These are phyloP conservation scores for Pogonocichla stellata DNA, from an alignment of 2,113 vertebrate genomes.

Conservation along the genomic window DNA sequence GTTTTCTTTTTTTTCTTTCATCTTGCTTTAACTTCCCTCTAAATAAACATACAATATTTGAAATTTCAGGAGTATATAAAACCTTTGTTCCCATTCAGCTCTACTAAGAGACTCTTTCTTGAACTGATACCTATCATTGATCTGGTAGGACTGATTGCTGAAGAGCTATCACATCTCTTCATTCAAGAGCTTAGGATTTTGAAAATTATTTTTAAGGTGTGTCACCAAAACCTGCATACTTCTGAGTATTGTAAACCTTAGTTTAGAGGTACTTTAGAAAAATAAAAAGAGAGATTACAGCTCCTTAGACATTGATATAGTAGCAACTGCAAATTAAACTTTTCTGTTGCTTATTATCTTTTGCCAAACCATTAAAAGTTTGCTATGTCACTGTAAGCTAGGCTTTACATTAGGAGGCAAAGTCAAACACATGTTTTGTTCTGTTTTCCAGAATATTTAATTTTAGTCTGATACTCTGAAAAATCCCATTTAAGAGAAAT, in stretches of 20 bases:
- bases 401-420: not conserved
- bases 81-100: not conserved
- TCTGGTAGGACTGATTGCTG: not conserved
- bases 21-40: not conserved
- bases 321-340: not conserved
- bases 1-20: not conserved
- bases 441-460: not conserved
- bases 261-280: not conserved
- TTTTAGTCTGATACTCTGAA: not conserved
- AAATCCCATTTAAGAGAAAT: not conserved
- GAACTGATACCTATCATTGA: not conserved
- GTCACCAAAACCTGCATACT: not conserved
- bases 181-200: not conserved
- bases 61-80: not conserved
- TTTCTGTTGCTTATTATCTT: not conserved
- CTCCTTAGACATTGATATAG: not conserved
- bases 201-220: not conserved
- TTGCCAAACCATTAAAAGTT: not conserved
- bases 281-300: not conserved
- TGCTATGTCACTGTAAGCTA: not conserved
- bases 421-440: not conserved
- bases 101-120: not conserved
- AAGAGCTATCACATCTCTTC: not conserved
- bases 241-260: not conserved
- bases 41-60: not conserved